Evolutionary conservation across 2,113 vertebrate genomes (phyloP), one percentile per base, ranked within the genome.

Genomic region (Notarius quadriscutis): DNA sequence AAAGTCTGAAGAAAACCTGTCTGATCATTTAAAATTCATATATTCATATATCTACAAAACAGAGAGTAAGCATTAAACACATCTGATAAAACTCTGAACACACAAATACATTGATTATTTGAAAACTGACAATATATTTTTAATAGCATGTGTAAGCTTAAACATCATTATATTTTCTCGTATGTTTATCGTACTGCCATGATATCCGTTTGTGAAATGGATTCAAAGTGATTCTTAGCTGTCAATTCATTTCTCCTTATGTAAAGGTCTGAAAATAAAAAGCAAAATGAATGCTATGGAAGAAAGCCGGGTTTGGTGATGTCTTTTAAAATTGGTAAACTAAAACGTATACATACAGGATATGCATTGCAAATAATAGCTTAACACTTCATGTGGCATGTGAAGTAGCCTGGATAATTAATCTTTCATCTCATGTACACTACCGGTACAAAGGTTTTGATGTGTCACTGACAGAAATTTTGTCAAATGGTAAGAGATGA

Each of bases 251-350:
- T 53, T 41, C 12, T 34, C n/a, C 5, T 53, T 34, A 82, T 83
- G 80, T 72, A 80, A 72, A 87, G 53, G 58, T 79, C 79, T 77
- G 67, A 77, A 87, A 86, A 74, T 27, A 79, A 83, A 80, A 86
- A 85, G 22, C 84, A 72, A 84, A 87, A 90, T 86, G 84, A 87
- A 90, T 88, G 88, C 88, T 85, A 89, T 92, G 83, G 87, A 89
- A 88, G 88, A 88, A 91, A 90, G 89, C 86, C 83, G 74, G 87
- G 81, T 90, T 84, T 55, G 1, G 63, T 69, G 69, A 88, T 89
- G 90, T 87, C 69, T 84, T 87, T 27, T 87, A 84, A 83, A 41
- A 74, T 80, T 25, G 10, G 10, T 50, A 55, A 65, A 67, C 30
- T 87, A 83, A 75, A 83, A 83, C 83, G 71, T 65, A 8, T 17